Base-by-base conservation (phyloP, 2,797 vertebrate genomes). In the Parauchenoglanis ngamensis region DNA sequence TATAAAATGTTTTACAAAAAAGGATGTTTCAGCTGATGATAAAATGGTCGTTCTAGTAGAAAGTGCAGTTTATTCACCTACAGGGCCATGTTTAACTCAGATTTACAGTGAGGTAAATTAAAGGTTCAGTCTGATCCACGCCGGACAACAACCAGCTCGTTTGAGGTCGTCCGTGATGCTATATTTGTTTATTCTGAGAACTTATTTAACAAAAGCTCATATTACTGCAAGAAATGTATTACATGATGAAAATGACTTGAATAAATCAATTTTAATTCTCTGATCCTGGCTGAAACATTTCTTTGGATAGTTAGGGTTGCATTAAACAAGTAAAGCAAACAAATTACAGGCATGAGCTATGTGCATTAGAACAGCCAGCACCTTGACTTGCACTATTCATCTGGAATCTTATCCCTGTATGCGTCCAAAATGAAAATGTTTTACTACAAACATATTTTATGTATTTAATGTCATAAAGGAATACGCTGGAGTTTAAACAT, bases 221-320 rank as follows among this genome's bases (percentile, higher is more conserved):
- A 92, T 91, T 91, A 90, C 61, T 89, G 85, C 88, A 91, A 90
- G 90, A 77, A 83, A 90, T 90, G 88, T 89, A 90, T 90, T 73
- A 86, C 85, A 88, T 77, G 57, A 88, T 77, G 57, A 94, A 92
- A 91, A 89, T 84, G 91, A 93, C 91, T 94, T 94, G 90, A 96
- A 95, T 95, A 95, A 95, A 95, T 91, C 7, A 80, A 87, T 91
- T 90, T 85, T 93, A 86, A 90, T 83, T 90, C 68, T 65, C n/a
- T 83, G 49, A 70, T 54, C 68, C 46, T 35, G 81, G n/a, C 46
- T 63, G 40, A 46, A 81, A 63, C 21, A 31, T 83, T 83, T 83
- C 17, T 68, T 83, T 68, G 81, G n/a, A 54, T 54, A 68, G 63
- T 35, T 68, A 7, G 23, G 0, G 46, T 4, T 65, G 25, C 15